phyloP scores from a whole-genome alignment of 2,113 vertebrate species.

The Solea solea region DNA sequence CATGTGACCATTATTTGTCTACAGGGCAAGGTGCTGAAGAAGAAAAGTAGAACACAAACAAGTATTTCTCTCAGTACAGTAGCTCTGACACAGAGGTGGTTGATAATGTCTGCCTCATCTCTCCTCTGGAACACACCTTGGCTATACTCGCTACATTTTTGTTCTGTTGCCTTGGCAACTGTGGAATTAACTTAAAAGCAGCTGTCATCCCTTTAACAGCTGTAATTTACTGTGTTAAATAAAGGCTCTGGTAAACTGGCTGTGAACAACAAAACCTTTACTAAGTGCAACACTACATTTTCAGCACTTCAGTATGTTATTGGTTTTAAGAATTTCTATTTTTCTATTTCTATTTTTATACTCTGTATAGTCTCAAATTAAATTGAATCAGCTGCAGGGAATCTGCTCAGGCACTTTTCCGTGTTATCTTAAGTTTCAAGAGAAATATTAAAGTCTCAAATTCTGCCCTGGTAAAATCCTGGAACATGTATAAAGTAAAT shows the following conservation, averaged over 20 bases:
- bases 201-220: slow-evolving; percentile 22
- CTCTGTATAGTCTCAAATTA: neutral
- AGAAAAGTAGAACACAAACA: slow-evolving; percentile 43
- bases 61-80: slow-evolving; percentile 39
- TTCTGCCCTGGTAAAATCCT: neutral
- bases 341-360: neutral
- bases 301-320: neutral
- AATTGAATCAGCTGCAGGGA: neutral
- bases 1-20: slow-evolving; percentile 36
- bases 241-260: slow-evolving; percentile 2
- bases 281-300: neutral
- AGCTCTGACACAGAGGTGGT: slow-evolving; percentile 23
- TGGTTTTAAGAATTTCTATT: neutral
- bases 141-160: slow-evolving; percentile 13
- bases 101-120: slow-evolving; percentile 41
- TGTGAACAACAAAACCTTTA: neutral
- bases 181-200: slow-evolving; percentile 26
- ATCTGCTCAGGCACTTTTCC: neutral
- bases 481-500: neutral
- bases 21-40: slow-evolving; percentile 29
- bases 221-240: slow-evolving; percentile 34
- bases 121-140: slow-evolving; percentile 7
- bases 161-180: slow-evolving; percentile 13
- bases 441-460: neutral
- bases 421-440: neutral